Evolutionary conservation across 2,113 vertebrate genomes (phyloP).

Genomic region (Otocyon megalotis): DNA sequence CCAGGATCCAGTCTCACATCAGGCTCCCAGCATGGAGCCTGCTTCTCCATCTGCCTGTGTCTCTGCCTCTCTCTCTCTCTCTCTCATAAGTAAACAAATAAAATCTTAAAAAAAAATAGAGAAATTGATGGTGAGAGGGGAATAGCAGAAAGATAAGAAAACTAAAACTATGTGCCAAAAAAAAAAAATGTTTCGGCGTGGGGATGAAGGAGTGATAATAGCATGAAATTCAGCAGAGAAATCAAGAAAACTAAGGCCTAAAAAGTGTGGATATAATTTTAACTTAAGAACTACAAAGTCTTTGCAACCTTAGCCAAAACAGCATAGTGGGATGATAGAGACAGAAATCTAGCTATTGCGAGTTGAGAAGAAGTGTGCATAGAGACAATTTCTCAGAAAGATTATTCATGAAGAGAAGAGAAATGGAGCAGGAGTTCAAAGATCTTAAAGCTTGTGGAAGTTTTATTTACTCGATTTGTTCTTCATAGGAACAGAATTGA

Average conservation of each 20-base stretch:
- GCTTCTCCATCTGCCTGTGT: no score
- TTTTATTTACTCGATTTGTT: not conserved
- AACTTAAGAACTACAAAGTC: not conserved
- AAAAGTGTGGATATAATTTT: not conserved
- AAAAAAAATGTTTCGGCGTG: not conserved
- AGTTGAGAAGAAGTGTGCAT: not conserved
- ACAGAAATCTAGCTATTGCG: not conserved
- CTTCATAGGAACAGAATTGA: not conserved
- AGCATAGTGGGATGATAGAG: not conserved
- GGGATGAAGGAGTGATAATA: not conserved
- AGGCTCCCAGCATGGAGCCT: no score
- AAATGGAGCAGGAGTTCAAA: not conserved
- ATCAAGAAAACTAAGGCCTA: not conserved
- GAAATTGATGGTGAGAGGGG: not conserved
- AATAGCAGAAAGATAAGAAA: not conserved
- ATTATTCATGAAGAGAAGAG: not conserved
- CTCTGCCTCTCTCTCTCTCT: no score
- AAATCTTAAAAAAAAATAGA: not conserved
- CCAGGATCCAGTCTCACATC: no score
- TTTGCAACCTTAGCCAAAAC: not conserved
- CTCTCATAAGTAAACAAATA: no score
- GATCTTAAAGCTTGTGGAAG: not conserved
- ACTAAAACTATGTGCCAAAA: not conserved
- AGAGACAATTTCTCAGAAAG: not conserved
- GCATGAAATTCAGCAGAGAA: not conserved